Base-by-base conservation (phyloP, 1,140 invertebrate species). In the Panagrolaimus sp. region DNA sequence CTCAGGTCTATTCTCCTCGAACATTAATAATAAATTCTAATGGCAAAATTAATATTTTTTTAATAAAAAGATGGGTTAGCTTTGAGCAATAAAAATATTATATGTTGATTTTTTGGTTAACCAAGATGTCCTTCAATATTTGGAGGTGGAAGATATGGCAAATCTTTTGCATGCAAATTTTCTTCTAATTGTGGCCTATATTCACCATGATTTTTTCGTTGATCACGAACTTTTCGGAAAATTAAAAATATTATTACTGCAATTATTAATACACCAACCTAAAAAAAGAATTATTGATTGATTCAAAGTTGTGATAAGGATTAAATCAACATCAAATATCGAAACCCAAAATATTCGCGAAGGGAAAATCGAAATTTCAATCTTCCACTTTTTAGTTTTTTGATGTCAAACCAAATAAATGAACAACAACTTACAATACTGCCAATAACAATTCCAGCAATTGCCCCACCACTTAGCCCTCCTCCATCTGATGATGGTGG, bases 161-260 rank as follows among this genome's bases (percentile, higher is more conserved):
- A 71, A 38, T 83, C 71, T 68, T 82, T 81, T 3, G 82, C 79
- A 45, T 81, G 81, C 45, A 75, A 67, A 48, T 71, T 67, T 58
- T 81, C 79, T 67, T 83, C 79, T 17, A 73, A 73, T 68, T 81
- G 79, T 17, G 79, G 79, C 43, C 79, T 65, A 63, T 81, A 81
- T 55, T 81, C 79, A 3, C 79, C 79, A 46, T 81, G 74, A 64
- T 73, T 66, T 26, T 66, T 65, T 15, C 70, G 21, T 26, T 52
- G 70, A 24, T 71, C 65, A 21, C 58, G 45, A 28, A 79, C 24
- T 15, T 70, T 76, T 43, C 70, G 68, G 45, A 76, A 62, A 1
- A 68, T 43, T 47, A 79, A 73, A 55, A 70, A 79, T 9, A 47
- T 71, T 15, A 46, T 63, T 21, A 76, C 69, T 45, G 58, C 70